Conservation (phyloP, 2,888 invertebrate species). For the Caenorhabditis imperialis region DNA sequence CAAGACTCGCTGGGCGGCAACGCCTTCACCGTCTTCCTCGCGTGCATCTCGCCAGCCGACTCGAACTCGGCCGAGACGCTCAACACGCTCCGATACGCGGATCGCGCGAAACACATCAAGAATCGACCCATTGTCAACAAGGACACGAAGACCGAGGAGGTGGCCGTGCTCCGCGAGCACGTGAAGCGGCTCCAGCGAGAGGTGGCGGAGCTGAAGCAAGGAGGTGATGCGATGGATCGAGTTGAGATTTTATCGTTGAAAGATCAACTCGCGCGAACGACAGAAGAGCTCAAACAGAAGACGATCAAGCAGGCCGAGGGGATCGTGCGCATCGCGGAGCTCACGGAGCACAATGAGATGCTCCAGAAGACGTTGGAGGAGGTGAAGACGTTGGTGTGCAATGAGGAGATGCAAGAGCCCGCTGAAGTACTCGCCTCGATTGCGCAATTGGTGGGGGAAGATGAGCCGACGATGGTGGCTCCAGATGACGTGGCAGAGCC, state of each 20-base stretch:
- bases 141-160: constrained; percentile 82
- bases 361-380: constrained; percentile 8
- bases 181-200: constrained; percentile 83
- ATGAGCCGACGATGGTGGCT: constrained; percentile 2
- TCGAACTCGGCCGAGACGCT: constrained; percentile 87
- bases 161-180: constrained; percentile 33
- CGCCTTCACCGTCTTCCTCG: constrained; percentile 93
- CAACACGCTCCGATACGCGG: constrained; percentile 82
- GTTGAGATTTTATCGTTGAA: constrained; percentile 34
- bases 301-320: constrained; percentile 36
- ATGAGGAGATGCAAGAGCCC: constrained; percentile 40
- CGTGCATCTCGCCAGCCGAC: constrained; percentile 92
- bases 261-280: constrained; percentile 23
- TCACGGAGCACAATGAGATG: constrained; percentile 24
- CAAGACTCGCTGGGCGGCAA: constrained; percentile 97
- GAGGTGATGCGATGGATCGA: too few species aligned
- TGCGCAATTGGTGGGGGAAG: constrained; percentile 23
- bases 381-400: constrained; percentile 9
- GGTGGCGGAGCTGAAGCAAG: too few species aligned
- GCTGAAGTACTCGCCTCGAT: constrained; percentile 20
- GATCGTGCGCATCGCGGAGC: constrained; percentile 29
- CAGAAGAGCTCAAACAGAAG: constrained; percentile 30
- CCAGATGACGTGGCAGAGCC: constrained; percentile 31
- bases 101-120: constrained; percentile 86
- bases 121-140: constrained; percentile 91